phyloP scores from a whole-genome alignment of 1,140 invertebrate species.

The Drosophila tani region DNA sequence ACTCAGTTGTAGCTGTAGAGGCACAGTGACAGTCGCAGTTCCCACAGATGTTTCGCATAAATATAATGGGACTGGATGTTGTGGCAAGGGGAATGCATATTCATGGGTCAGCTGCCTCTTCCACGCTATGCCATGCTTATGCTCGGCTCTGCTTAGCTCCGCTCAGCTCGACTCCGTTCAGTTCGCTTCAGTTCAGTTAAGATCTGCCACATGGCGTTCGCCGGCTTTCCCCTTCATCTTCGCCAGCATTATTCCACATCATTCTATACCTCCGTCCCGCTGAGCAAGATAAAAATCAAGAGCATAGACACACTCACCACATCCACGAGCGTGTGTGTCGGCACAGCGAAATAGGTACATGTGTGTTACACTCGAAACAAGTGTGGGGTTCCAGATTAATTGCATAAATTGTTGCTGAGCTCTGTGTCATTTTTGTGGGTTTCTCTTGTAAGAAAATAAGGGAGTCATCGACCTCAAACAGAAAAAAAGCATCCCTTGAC shows the following conservation, averaged over 20 bases:
- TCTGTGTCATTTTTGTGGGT: not conserved
- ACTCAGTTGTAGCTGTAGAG: constrained; percentile 13
- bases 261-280: constrained; percentile 11
- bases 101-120: constrained; percentile 29
- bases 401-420: not conserved
- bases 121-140: not conserved
- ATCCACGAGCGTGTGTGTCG: too few relatives aligned
- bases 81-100: constrained; percentile 40
- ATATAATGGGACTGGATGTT: constrained; percentile 33
- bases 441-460: not conserved
- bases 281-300: constrained; percentile 20
- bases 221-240: constrained; percentile 6
- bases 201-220: constrained; percentile 20
- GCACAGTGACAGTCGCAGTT: constrained; percentile 16
- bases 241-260: constrained; percentile 16
- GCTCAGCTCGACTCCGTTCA: constrained; percentile 21
- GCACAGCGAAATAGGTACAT: constrained; percentile 2
- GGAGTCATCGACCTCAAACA: not conserved
- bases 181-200: constrained; percentile 17
- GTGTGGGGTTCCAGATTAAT: not conserved
- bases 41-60: constrained; percentile 53
- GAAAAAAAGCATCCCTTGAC: not conserved
- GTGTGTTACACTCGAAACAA: constrained; percentile 7
- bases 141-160: not conserved
- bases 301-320: too few relatives aligned